Evolutionary conservation across 2,113 vertebrate genomes (phyloP).

Genomic region (Oncorhynchus gorbuscha): DNA sequence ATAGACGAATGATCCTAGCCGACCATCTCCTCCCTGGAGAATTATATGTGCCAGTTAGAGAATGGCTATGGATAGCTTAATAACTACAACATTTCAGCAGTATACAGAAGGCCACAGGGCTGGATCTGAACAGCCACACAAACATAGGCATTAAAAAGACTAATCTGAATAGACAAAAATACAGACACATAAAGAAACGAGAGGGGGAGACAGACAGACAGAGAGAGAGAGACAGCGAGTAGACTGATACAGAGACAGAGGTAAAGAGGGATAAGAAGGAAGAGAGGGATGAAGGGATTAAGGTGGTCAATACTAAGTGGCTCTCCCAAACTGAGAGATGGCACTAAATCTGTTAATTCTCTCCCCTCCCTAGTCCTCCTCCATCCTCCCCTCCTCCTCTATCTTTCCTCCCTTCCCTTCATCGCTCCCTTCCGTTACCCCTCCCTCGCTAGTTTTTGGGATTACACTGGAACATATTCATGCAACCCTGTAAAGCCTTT

Average conservation of each 20-base stretch:
- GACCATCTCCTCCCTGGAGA: background rate
- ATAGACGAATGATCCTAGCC: background rate
- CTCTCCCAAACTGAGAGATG: conserved; percentile 74
- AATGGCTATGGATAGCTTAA: conserved; percentile 19
- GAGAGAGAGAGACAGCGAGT: conserved; percentile 30
- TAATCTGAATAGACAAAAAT: conserved; percentile 51
- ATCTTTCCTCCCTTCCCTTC: background rate
- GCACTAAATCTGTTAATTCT: conserved; percentile 78
- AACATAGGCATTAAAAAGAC: conserved; percentile 40
- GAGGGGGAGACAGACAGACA: conserved; percentile 35
- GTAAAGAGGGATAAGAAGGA: conserved; percentile 7
- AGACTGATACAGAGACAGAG: conserved; percentile 50
- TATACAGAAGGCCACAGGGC: background rate
- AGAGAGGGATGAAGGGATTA: conserved; percentile 72
- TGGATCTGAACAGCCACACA: conserved; percentile 28
- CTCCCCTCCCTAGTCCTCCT: conserved; percentile 25
- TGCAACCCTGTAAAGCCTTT: background rate
- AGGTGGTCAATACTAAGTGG: conserved; percentile 69
- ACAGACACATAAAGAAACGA: conserved; percentile 23
- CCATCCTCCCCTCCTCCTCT: background rate
- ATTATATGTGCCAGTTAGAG: background rate
- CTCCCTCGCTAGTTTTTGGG: conserved; percentile 9
- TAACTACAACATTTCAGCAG: background rate
- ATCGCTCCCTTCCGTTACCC: conserved; percentile 16
- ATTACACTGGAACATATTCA: conserved; percentile 21